Base-by-base conservation (phyloP, 2,113 vertebrate genomes). In the Anser brachyrhynchus region DNA sequence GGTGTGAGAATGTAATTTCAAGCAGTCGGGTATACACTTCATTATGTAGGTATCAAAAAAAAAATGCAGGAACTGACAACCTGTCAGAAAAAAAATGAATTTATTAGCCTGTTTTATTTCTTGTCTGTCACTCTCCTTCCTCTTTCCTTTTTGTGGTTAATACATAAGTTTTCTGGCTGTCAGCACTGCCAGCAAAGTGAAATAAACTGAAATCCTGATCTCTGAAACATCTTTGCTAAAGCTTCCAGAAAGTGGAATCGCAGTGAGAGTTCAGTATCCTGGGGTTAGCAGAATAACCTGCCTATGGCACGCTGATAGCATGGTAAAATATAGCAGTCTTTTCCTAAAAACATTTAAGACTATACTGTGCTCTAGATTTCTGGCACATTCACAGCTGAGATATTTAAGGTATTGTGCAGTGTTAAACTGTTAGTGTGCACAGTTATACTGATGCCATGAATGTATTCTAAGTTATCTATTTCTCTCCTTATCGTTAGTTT, bases 281-380 rank as follows among this genome's bases (percentile, higher is more conserved):
- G 29, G 55, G n/a, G 31, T 82, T 73, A 21, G 61, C 59, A 81
- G 70, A 93, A 41, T 35, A 6, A 19, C 31, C 26, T 54, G 9
- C 31, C 69, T 1, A 0, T 58, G 72, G 58, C 16, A 13, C 5
- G 0, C 5, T 7, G 51, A 69, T 90, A 77, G 39, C 0, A 1
- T 31, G 25, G 22, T 65, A 31, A 51, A 33, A 55, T 6, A 26
- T 28, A 46, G 15, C 29, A 4, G 1, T 25, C 46, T 41, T 66
- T 91, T 93, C 44, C 14, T 67, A 19, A 29, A 73, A 70, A 37
- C 23, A 28, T 86, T 83, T n/a, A 44, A 31, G 74, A 18, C 43
- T 92, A 8, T 84, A 59, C 64, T 66, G 37, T 26, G 37, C 61
- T 67, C 83, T 84, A 69, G 83, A 39, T 75, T 46, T 87, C 37